These are phyloP conservation scores for Ascaphus truei DNA, from an alignment of 2,113 vertebrate species.

Conservation along the genomic window DNA sequence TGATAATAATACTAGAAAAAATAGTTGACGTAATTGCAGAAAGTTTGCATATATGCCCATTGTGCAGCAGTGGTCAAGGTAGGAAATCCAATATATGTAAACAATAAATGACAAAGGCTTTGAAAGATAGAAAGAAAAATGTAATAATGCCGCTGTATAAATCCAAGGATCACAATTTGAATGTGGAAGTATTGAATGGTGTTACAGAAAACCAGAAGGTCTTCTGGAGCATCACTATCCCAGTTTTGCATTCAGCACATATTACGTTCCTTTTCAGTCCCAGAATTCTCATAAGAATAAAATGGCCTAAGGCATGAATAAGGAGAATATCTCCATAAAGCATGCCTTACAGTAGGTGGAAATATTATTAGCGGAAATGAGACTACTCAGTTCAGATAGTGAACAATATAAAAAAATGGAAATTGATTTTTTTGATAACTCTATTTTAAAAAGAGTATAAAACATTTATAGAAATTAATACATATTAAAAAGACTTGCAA, in stretches of 20 bases:
- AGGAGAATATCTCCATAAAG: constrained; percentile 10
- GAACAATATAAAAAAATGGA: no score
- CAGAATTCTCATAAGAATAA: background rate
- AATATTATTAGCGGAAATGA: constrained; percentile 14
- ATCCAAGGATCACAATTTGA: background rate
- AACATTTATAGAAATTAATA: no score
- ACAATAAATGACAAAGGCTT: no score
- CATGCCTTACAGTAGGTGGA: constrained; percentile 16
- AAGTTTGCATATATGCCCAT: background rate
- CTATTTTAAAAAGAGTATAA: no score
- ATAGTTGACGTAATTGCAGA: background rate
- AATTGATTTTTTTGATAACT: no score
- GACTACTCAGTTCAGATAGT: constrained; percentile 4
- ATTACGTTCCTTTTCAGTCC: background rate
- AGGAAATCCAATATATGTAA: no score
- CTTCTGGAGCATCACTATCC: background rate
- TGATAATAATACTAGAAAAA: background rate
- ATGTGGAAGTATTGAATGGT: background rate
- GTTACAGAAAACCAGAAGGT: background rate
- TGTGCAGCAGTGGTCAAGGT: background rate
- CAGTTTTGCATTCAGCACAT: background rate
- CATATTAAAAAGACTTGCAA: no score
- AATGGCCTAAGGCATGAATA: constrained; percentile 7
- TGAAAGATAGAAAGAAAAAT: background rate
- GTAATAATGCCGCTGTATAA: background rate